Percentiles rank a stretch among this genome's conserved stretches.
Evolutionary conservation across 2,797 vertebrate species (phyloP).

Genomic region (Prionace glauca): DNA sequence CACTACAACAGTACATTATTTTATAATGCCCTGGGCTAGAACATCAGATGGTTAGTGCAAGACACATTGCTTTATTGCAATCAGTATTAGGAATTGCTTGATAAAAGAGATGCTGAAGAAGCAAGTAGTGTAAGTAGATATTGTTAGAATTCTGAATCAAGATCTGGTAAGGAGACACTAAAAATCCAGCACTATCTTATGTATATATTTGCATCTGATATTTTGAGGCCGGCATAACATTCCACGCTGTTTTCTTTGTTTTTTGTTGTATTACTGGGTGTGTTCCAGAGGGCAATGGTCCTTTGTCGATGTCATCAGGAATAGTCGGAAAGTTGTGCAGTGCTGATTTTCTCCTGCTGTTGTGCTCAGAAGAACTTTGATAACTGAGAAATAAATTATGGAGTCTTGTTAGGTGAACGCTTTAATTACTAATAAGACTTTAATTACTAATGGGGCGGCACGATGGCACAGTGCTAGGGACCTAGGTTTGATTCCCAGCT

Average conservation of each 20-base stretch:
- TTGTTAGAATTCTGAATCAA: neutral
- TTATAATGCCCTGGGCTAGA: neutral
- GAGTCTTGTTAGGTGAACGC: neutral
- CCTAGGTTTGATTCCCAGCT: too few species aligned
- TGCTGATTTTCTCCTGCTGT: neutral
- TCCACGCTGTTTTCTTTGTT: neutral
- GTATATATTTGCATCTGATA: neutral
- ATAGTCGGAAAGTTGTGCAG: neutral
- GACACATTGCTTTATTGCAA: neutral
- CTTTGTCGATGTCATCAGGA: neutral
- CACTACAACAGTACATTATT: neutral
- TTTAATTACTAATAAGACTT: too few species aligned
- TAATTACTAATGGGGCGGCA: too few species aligned
- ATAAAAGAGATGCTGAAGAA: neutral
- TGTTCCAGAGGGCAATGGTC: neutral
- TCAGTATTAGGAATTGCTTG: neutral
- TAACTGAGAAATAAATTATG: neutral
- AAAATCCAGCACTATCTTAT: neutral
- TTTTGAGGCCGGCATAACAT: neutral
- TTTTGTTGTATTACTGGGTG: neutral
- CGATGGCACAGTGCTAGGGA: too few species aligned
- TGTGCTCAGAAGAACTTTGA: neutral
- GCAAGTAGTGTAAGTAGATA: neutral
- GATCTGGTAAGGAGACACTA: neutral
- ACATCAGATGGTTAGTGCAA: neutral